A percentile compares a stretch with the other conserved stretches of the same genome.
phyloP scores from a whole-genome alignment of 2,797 vertebrate genomes.

The Gymnopithys bicolor region DNA sequence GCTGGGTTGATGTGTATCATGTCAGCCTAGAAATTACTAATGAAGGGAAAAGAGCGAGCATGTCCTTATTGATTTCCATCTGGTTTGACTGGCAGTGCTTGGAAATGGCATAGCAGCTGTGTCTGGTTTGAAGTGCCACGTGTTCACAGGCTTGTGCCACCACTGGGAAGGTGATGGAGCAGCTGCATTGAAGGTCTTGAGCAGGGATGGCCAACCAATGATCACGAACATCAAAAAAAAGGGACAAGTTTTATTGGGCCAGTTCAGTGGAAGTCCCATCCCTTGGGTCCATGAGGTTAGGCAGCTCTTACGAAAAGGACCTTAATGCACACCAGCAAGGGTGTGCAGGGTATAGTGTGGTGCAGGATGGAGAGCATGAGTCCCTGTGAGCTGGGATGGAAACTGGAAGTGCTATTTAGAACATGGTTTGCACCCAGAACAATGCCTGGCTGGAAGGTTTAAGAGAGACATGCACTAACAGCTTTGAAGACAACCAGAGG shows the following conservation, averaged over 20 bases:
- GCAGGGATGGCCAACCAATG: not conserved
- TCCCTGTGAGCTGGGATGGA: not conserved
- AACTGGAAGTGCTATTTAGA: not conserved
- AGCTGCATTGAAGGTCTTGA: not conserved
- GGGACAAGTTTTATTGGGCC: not conserved
- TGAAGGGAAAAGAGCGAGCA: not conserved
- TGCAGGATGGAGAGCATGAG: not conserved
- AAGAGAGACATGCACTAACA: not conserved
- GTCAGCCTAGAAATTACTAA: not conserved
- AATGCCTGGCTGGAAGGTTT: not conserved
- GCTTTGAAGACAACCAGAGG: not conserved
- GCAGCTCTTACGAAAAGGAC: not conserved
- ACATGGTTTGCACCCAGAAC: not conserved
- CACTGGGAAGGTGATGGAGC: not conserved
- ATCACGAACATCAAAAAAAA: not conserved
- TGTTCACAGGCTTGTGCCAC: not conserved
- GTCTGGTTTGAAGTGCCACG: not conserved
- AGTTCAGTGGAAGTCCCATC: not conserved
- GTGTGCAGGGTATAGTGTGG: not conserved
- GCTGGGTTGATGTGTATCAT: not conserved
- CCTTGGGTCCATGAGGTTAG: not conserved
- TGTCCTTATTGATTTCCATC: not conserved
- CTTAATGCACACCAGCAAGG: accelerated
- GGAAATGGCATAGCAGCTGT: not conserved
- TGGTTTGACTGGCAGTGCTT: not conserved